Conservation (phyloP, 2,888 invertebrate species). For the Thecocarcelia acutangulata region DNA sequence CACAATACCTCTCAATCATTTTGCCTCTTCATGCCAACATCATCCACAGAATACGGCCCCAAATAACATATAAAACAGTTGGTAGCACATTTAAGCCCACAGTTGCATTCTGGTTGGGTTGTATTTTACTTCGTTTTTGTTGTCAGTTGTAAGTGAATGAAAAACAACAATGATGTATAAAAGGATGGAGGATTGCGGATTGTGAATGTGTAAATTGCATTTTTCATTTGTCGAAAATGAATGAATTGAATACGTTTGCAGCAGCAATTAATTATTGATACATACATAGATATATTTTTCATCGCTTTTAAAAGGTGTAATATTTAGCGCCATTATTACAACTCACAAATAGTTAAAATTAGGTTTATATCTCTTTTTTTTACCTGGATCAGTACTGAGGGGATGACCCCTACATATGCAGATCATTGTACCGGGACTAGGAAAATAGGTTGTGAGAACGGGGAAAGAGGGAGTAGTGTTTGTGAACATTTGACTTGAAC, state of each 20-base stretch:
- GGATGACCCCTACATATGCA: too few species aligned
- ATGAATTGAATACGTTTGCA: slow-evolving; percentile 53
- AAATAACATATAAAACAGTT: background rate
- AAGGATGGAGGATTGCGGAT: background rate
- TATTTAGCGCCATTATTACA: too few species aligned
- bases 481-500: too few species aligned
- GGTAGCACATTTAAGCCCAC: slow-evolving; percentile 3
- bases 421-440: too few species aligned
- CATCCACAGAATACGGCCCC: background rate
- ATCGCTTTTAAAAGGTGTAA: background rate
- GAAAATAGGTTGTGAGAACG: too few species aligned
- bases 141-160: background rate
- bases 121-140: background rate
- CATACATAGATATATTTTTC: background rate
- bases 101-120: background rate
- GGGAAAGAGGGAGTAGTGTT: too few species aligned
- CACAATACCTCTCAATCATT: background rate
- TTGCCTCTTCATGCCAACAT: background rate
- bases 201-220: slow-evolving; percentile 18
- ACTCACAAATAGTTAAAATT: too few species aligned
- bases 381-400: too few species aligned
- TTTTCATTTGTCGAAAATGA: slow-evolving; percentile 4
- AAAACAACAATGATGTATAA: slow-evolving; percentile 8
- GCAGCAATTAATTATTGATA: slow-evolving; percentile 43
- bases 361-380: too few species aligned